Evolutionary conservation across 1,140 invertebrate species (phyloP).

Genomic region (Brachionus plicatilis): DNA sequence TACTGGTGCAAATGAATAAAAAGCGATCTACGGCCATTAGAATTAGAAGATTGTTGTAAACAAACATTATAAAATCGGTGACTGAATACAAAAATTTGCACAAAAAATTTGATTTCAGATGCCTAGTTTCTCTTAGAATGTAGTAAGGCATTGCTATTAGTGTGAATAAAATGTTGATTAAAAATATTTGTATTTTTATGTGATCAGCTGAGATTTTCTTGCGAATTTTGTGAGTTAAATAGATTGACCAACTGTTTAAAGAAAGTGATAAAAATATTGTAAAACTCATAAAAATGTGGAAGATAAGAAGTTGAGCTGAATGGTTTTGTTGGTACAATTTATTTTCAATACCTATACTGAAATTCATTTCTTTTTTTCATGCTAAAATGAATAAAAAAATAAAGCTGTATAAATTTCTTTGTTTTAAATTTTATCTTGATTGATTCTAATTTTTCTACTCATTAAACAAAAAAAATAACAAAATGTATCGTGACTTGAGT

Average conservation of each 20-base stretch:
- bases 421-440: not conserved
- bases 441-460: not conserved
- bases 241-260: not conserved
- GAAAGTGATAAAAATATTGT: not conserved
- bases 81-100: constrained; percentile 4
- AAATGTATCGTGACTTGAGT: not conserved
- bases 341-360: not conserved
- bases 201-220: constrained; percentile 27
- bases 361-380: not conserved
- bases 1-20: constrained; percentile 8
- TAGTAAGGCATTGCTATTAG: constrained; percentile 18
- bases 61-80: constrained; percentile 38
- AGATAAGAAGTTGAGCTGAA: not conserved
- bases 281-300: not conserved
- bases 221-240: not conserved
- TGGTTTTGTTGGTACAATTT: not conserved
- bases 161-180: constrained; percentile 19
- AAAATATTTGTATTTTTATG: constrained; percentile 24
- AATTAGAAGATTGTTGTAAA: constrained; percentile 32
- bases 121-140: not conserved
- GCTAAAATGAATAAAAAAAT: not conserved
- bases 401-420: not conserved
- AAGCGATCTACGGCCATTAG: constrained; percentile 16
- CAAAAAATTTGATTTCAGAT: not conserved
- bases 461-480: not conserved